Base-by-base conservation (phyloP, 1,140 invertebrate genomes). In the Aphaenogaster rudis region DNA sequence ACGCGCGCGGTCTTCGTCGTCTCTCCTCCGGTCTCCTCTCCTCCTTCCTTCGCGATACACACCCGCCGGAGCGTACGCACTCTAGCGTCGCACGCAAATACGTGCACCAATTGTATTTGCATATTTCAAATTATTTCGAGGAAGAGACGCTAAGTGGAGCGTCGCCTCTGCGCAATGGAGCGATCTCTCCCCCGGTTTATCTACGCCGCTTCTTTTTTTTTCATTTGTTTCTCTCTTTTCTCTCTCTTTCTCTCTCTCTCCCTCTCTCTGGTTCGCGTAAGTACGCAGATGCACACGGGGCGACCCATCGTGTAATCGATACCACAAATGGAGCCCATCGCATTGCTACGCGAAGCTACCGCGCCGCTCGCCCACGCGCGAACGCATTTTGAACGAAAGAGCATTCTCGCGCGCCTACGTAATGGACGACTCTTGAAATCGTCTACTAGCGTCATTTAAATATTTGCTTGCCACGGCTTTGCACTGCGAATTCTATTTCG, bases 61-160 rank as follows among this genome's bases (percentile, higher is more conserved):
- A 45, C 42, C 59, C 48, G 54, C 33, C 72, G 54, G 64, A 36
- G 54, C 21, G 28, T 13, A 50, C 39, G 69, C 50, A 67, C 39
- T 84, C 63, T 84, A 36, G n/a, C 50, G 36, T 64, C 57, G 59
- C 71, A 66, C 82, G 74, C 77, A 84, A 72, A 63, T 74, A 86
- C 61, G 89, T 81, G 66, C 86, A 57, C 50, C 72, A 79, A 88
- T 91, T 77, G 69, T 86, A 92, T 92, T 92, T 92, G 89, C 91
- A 92, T 91, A 92, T 92, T 91, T 92, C 86, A 92, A 92, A 92
- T 92, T 92, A 90, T 91, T 92, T 91, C 82, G 81, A 85, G 84
- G 86, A 91, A 87, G 82, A 88, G 86, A 88, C 61, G 89, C 86
- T 88, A 92, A 92, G 85, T 89, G 86, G 80, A 91, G 88, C 90